Conservation (phyloP, 2,888 invertebrate genomes). For the Diabrotica balteata region DNA sequence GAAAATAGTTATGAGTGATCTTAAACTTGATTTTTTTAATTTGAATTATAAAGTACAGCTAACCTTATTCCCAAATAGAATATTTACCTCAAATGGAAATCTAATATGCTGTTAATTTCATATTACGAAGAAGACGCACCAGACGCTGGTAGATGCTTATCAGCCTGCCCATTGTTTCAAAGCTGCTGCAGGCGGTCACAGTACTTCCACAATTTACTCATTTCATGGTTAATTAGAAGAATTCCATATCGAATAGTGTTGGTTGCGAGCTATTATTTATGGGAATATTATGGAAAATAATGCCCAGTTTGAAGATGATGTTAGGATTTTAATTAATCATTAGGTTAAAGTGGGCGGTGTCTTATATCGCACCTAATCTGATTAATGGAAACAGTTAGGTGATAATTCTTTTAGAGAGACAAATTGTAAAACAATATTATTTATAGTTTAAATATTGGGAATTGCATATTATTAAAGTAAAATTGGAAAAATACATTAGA, state of each 20-base stretch:
- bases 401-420: too few relatives aligned
- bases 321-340: constrained; percentile 13
- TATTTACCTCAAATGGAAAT: constrained; percentile 34
- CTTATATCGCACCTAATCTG: constrained; percentile 6
- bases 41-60: too few relatives aligned
- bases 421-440: too few relatives aligned
- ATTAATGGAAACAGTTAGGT: constrained; percentile 2
- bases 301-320: constrained; percentile 11
- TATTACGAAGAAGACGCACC: constrained; percentile 31
- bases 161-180: constrained; percentile 38
- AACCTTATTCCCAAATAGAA: not conserved
- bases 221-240: constrained; percentile 40
- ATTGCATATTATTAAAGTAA: too few relatives aligned
- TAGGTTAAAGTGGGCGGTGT: constrained; percentile 9
- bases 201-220: constrained; percentile 39
- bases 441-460: too few relatives aligned
- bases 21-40: too few relatives aligned
- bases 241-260: constrained; percentile 34
- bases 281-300: constrained; percentile 16
- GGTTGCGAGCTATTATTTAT: constrained; percentile 30
- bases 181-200: constrained; percentile 33
- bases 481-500: too few relatives aligned
- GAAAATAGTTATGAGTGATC: too few relatives aligned
- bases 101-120: constrained; percentile 40
- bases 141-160: constrained; percentile 38